Base-by-base conservation (phyloP, 1,140 invertebrate species). In the Drosophila lacertosa region DNA sequence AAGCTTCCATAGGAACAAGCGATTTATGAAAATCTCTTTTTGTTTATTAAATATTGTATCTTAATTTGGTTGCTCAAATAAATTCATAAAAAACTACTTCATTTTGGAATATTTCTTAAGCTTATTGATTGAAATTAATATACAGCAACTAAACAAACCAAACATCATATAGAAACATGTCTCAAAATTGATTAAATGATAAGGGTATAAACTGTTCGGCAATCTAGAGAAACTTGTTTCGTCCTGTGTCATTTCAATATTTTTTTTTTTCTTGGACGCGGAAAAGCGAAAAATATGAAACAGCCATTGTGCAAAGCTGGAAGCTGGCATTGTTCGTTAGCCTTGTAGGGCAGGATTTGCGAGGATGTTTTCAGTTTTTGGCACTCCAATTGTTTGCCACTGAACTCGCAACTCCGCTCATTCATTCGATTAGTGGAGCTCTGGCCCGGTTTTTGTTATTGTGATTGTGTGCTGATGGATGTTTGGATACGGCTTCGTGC, bases 391-490 rank as follows among this genome's bases (percentile, higher is more conserved):
- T 44, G 32, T 20, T 20, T 59, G 42, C 22, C 59, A 53, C 15
- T 18, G 35, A 66, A 18, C 64, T 55, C 22, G 26, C 44, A 10
- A 65, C 53, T 58, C 55, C 66, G 59, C 45, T 59, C 67, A 65
- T 71, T 64, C 67, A 71, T 74, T 74, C 67, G 67, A 74, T 74
- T 71, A 71, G 63, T 55, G 68, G 9, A n/a, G 20, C 1, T 32
- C 4, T 9, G 6, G n/a, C 6, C 11, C 26, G 6, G 0, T 57
- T 20, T 32, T 4, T 40, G 16, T 39, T 39, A 39, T 29, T 39
- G 53, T 18, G 69, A 59, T 72, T 72, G 64, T 73, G 20, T 68
- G 63, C 4, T 73, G 70, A 68, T 69, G 57, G 65, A 60, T 68
- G 44, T 51, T 62, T 62, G 65, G 29, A 33, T 37, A 51, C 29